These are phyloP conservation scores for Heliconius cydno DNA, from an alignment of 2,888 invertebrate species.

Conservation along the genomic window DNA sequence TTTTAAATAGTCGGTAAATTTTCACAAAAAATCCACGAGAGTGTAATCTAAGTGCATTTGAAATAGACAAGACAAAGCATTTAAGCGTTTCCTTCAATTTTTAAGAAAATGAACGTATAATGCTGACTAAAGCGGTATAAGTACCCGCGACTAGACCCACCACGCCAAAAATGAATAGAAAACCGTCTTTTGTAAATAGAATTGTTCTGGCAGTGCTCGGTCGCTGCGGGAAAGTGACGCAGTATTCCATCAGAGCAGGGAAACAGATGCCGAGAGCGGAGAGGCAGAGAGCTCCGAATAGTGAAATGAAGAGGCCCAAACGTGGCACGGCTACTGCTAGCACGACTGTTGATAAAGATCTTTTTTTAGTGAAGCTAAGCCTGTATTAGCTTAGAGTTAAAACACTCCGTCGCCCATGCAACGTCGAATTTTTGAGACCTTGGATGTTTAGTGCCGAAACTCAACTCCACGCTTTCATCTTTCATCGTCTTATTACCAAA, in stretches of 20 bases:
- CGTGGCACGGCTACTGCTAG: slow-evolving; percentile 91
- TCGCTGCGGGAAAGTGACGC: slow-evolving; percentile 83
- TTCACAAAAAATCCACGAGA: neutral
- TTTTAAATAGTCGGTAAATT: slow-evolving; percentile 1
- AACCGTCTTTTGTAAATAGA: slow-evolving; percentile 75
- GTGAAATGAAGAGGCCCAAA: slow-evolving; percentile 90
- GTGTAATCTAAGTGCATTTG: neutral
- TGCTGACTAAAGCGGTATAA: slow-evolving; percentile 84
- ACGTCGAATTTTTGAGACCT: too few species aligned
- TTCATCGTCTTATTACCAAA: too few species aligned
- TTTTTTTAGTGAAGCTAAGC: too few species aligned
- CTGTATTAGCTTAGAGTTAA: too few species aligned
- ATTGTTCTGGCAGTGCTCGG: slow-evolving; percentile 66
- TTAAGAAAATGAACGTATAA: slow-evolving; percentile 70
- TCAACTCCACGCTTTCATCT: too few species aligned
- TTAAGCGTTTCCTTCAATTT: neutral
- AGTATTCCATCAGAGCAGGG: slow-evolving; percentile 86
- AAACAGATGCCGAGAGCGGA: slow-evolving; percentile 94
- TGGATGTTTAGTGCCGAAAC: too few species aligned
- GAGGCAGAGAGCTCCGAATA: slow-evolving; percentile 93
- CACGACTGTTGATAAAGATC: slow-evolving; percentile 83
- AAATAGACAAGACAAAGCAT: neutral
- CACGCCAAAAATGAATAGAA: slow-evolving; percentile 84
- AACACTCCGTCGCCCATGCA: too few species aligned
- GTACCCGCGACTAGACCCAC: slow-evolving; percentile 87